A percentile compares a stretch with the other conserved stretches of the same genome.
phyloP scores from a whole-genome alignment of 2,888 invertebrate species.

The Gisinianus flammeolus region DNA sequence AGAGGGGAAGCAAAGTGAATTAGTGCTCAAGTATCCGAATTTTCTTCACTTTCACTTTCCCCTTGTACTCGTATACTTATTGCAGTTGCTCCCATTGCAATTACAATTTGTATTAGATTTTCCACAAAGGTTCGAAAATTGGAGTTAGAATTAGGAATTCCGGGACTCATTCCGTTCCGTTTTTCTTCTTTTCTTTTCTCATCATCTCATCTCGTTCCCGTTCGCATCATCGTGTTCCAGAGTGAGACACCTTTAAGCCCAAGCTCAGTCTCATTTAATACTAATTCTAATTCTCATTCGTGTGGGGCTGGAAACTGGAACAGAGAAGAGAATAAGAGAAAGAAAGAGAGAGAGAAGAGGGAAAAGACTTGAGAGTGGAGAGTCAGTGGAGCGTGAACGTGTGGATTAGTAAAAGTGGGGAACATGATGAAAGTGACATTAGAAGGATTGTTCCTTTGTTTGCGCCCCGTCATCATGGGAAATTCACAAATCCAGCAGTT shows the following conservation, averaged over 20 bases:
- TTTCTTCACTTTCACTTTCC: too few species aligned
- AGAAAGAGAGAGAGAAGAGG: not conserved
- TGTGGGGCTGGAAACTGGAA: not conserved
- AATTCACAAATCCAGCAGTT: constrained; percentile 5
- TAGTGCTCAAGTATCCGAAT: too few species aligned
- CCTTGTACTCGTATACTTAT: too few species aligned
- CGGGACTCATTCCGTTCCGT: not conserved
- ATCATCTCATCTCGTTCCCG: not conserved
- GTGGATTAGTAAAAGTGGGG: constrained; percentile 10
- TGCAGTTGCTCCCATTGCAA: too few species aligned
- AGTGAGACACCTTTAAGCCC: not conserved
- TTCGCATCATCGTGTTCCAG: too few species aligned
- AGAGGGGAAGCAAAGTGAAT: too few species aligned
- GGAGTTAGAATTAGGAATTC: not conserved
- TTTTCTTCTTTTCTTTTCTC: not conserved
- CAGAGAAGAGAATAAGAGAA: too few species aligned
- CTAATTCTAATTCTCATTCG: not conserved
- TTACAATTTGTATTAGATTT: too few species aligned
- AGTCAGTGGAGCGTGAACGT: not conserved
- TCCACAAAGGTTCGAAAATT: not conserved
- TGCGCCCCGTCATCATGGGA: not conserved
- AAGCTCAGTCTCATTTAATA: not conserved
- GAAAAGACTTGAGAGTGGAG: not conserved
- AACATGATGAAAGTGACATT: constrained; percentile 21
- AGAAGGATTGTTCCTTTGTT: not conserved